Percentiles rank a stretch among this genome's conserved stretches.
Evolutionary conservation across 92 coral and sea anemone genomes (phyloP).

Genomic region (Isaurus tuberculatus): DNA sequence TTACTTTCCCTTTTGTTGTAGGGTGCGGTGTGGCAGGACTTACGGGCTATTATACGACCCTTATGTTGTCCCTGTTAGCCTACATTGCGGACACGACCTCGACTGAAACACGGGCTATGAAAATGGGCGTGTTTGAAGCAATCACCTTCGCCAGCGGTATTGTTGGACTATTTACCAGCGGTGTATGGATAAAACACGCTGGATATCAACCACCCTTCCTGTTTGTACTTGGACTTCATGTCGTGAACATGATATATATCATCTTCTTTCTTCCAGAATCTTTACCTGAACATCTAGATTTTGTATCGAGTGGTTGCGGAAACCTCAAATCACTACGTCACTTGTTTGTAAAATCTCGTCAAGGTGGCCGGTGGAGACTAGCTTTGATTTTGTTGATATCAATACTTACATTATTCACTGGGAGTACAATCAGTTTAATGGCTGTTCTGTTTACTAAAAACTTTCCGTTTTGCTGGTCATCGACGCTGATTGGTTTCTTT

Average conservation of each 20-base stretch:
- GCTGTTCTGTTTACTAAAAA: constrained; percentile 62
- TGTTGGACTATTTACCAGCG: constrained; percentile 58
- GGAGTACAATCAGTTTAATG: constrained; percentile 51
- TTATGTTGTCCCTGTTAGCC: constrained; percentile 55
- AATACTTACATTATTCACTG: constrained; percentile 47
- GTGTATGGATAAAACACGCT: constrained; percentile 56
- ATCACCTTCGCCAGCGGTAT: constrained; percentile 60
- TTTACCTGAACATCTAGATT: constrained; percentile 18
- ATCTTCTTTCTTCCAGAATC: constrained; percentile 58
- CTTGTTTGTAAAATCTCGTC: constrained; percentile 38
- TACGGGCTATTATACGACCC: constrained; percentile 57
- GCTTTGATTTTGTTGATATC: constrained; percentile 40
- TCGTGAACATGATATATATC: constrained; percentile 44
- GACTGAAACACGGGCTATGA: constrained; percentile 42
- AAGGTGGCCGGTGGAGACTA: constrained; percentile 57
- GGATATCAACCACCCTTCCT: constrained; percentile 60
- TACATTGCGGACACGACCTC: constrained; percentile 64
- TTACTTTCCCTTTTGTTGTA: not conserved
- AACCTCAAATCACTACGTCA: constrained; percentile 35
- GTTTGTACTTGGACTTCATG: constrained; percentile 42
- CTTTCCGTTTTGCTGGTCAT: constrained; percentile 59
- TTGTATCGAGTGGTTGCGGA: not conserved
- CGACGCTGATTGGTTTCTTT: constrained; percentile 59
- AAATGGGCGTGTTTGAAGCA: constrained; percentile 60
- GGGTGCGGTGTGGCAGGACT: constrained; percentile 62